Evolutionary conservation across 2,888 invertebrate genomes (phyloP).

Genomic region (Hirtodrosophila trivittata): DNA sequence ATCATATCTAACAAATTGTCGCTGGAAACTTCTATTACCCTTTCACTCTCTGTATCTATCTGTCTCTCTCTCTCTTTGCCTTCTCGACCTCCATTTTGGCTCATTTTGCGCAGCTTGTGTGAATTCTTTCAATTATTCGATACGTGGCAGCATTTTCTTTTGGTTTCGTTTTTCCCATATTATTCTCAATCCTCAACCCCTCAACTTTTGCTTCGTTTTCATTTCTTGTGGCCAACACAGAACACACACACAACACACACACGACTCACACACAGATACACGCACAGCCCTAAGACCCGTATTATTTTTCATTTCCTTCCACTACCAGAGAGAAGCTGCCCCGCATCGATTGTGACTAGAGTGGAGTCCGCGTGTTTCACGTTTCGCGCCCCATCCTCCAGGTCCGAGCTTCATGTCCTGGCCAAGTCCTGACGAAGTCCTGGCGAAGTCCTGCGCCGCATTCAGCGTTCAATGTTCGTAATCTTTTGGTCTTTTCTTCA

Average conservation of each 20-base stretch:
- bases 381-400: not conserved
- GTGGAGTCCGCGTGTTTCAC: conserved; percentile 32
- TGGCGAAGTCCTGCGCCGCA: conserved; percentile 13
- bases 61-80: not conserved
- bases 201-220: conserved; percentile 62
- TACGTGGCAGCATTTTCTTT: conserved; percentile 59
- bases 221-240: conserved; percentile 47
- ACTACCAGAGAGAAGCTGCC: conserved; percentile 20
- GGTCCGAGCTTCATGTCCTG: conserved; percentile 30
- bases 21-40: conserved; percentile 29
- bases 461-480: conserved; percentile 65
- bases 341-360: conserved; percentile 32
- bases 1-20: conserved; percentile 76
- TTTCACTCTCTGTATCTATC: not conserved
- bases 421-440: too few relatives aligned
- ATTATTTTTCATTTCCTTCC: conserved; percentile 65
- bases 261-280: conserved; percentile 3
- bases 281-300: conserved; percentile 56
- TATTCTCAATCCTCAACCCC: conserved; percentile 35
- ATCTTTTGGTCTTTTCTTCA: conserved; percentile 77
- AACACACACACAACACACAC: conserved; percentile 11
- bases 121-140: conserved; percentile 79
- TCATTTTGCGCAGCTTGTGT: conserved; percentile 55
- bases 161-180: conserved; percentile 28
- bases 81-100: conserved; percentile 11